Percentiles rank a stretch among this genome's conserved stretches.
Evolutionary conservation across 2,888 invertebrate species (phyloP).

Genomic region (Heliconius aoede): DNA sequence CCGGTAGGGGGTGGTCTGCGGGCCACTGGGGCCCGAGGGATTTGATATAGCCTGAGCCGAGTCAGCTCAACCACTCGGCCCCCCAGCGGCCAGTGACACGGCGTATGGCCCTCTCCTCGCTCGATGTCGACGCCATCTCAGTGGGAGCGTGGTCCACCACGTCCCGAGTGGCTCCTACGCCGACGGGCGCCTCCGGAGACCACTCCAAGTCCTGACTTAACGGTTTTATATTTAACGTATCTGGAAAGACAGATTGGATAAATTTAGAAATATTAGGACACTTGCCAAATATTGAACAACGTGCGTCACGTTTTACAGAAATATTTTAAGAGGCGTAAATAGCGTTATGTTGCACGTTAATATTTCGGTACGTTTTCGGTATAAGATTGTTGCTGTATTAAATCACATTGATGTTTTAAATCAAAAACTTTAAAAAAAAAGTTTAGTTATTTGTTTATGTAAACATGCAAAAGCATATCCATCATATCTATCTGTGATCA

Average conservation of each 20-base stretch:
- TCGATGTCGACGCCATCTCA: constrained; percentile 68
- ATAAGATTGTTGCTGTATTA: neutral
- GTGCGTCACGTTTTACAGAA: constrained; percentile 16
- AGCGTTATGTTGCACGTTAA: neutral
- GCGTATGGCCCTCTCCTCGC: constrained; percentile 77
- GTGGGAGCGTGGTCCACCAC: constrained; percentile 62
- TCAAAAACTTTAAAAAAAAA: neutral
- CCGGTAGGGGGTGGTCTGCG: constrained; percentile 77
- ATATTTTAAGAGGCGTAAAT: neutral
- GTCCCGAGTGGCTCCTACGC: constrained; percentile 76
- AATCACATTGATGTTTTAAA: neutral
- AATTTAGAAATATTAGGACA: constrained; percentile 26
- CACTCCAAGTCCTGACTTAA: constrained; percentile 79
- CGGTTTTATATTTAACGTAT: constrained; percentile 83
- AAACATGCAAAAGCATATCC: neutral
- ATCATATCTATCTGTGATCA: neutral
- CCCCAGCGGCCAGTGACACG: constrained; percentile 93
- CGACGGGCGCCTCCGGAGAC: constrained; percentile 73
- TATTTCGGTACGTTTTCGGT: neutral
- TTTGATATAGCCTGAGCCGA: constrained; percentile 84
- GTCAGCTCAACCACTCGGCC: constrained; percentile 99
- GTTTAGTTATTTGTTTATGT: no score
- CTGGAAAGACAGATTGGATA: constrained; percentile 60
- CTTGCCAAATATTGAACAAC: constrained; percentile 22
- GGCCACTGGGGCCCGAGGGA: constrained; percentile 71